Base-by-base conservation (phyloP, 2,888 invertebrate genomes). In the Tenodera sinensis region DNA sequence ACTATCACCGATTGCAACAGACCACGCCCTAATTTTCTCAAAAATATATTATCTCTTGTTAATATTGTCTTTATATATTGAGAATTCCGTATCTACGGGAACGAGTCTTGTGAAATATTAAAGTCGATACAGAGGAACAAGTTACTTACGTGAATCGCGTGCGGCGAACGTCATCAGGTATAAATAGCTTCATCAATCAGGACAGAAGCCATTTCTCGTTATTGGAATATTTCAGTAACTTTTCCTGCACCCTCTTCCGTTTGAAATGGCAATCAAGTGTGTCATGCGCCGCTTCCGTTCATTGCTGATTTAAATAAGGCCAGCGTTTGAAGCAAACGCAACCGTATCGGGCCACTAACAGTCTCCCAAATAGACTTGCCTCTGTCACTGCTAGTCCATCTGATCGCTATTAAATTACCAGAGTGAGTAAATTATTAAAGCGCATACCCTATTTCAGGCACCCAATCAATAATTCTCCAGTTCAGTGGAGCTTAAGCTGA, bases 251-350 rank as follows among this genome's bases (percentile, higher is more conserved):
- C 1, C 54, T 71, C 20, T 71, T 71, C 25, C 54, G 20, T 71
- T 71, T 20, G 54, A 25, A 71, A 71, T 71, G 54, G 54, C 54
- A 71, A 71, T 71, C 54, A 14, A 71, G 20, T 71, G 54, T 71
- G 54, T 71, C 20, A 71, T 20, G 20, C 20, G 8, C 20, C 54
- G 54, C 54, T 71, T 71, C 54, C 54, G 54, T 71, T 71, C 25
- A 87, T 87, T 82, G 34, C 28, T 87, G 81, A 87, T 87, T 87
- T 87, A 82, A 87, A 87, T 82, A 82, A 82, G 27, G 47, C 34
- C 34, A 34, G 84, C 54, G 54, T 84, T 30, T 84, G 42, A 20
- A 84, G 28, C 28, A 28, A 85, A 47, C 34, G 25, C 27, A 4
- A 8, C 85, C n/a, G 27, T 47, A 85, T 54, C 54, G 54, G 20